Percentiles rank a stretch among this genome's conserved stretches.
Conservation (phyloP, 2,113 vertebrate species). For the Nothobranchius furzeri region DNA sequence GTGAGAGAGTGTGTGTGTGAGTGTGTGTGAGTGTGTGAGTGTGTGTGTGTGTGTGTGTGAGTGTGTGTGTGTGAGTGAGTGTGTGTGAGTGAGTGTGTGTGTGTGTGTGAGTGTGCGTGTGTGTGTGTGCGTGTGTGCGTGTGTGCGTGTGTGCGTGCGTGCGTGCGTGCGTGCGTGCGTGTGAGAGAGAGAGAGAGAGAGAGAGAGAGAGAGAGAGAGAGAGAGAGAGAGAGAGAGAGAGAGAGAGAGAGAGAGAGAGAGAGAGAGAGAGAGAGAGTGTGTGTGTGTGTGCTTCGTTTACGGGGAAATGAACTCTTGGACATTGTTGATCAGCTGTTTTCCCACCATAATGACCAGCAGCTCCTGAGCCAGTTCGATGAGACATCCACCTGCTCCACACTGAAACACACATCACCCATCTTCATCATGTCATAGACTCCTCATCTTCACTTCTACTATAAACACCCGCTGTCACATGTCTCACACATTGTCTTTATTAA, state of each 20-base stretch:
- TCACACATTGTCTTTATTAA: too few relatives aligned
- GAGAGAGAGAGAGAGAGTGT: too few relatives aligned
- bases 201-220: too few relatives aligned
- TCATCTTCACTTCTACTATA: too few relatives aligned
- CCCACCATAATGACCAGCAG: conserved; percentile 82
- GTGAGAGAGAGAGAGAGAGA: too few relatives aligned
- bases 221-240: too few relatives aligned
- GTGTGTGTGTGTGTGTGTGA: neutral
- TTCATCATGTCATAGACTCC: neutral
- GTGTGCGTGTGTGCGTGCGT: conserved; percentile 1
- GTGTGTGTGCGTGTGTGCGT: neutral
- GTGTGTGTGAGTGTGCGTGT: neutral
- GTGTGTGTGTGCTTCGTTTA: conserved; percentile 49
- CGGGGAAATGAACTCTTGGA: conserved; percentile 78
- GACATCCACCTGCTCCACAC: conserved; percentile 76
- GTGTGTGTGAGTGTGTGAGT: too few relatives aligned
- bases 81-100: neutral
- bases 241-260: too few relatives aligned
- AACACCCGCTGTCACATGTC: too few relatives aligned
- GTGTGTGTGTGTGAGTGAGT: neutral
- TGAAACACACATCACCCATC: conserved; percentile 21
- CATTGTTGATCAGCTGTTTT: conserved; percentile 81
- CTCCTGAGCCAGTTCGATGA: conserved; percentile 81
- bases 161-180: too few relatives aligned
- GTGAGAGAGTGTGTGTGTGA: neutral